Base-by-base conservation (phyloP, 2,113 vertebrate genomes). In the Macaca nemestrina region DNA sequence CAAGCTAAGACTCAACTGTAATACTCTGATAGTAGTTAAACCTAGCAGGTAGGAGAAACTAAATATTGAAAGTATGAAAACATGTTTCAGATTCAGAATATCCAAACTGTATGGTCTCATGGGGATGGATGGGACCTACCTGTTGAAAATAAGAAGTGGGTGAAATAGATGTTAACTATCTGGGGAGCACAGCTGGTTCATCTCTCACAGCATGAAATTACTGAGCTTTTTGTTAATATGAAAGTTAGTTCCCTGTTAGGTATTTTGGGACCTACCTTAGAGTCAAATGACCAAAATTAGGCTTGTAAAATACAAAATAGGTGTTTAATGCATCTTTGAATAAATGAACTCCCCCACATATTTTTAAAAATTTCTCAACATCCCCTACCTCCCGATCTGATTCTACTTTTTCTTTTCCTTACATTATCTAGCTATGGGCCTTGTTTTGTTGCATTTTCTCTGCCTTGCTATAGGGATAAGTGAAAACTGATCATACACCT, bases 211-310 rank as follows among this genome's bases (percentile, higher is more conserved):
- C 48, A 45, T 80, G 70, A 92, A 89, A 84, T 75, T 78, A 38
- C n/a, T 79, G 48, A 97, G 59, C 48, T 78, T 95, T 85, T 87
- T 38, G 17, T 93, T 82, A 94, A 22, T 10, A 6, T 75, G 57
- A 43, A 86, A 82, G 40, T 90, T 92, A 87, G 35, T 73, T 84
- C 43, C 89, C 18, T 83, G n/a, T 59, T 93, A 94, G 35, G 18
- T 92, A 67, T 68, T 96, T 96, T 88, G 73, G 25, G 40, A 52
- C 61, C 22, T 89, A 11, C 6, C 5, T n/a, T 18, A 45, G 22
- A 22, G 48, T 93, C 59, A 94, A 83, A 45, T 55, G 55, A 35
- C 90, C 78, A 91, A 52, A 88, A 67, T 91, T 12, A 73, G 52
- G 18, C 50, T 59, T 97, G 20, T 52, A 73, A 92, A 52, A 57